A percentile compares a stretch with the other conserved stretches of the same genome.
Evolutionary conservation across 2,888 invertebrate genomes (phyloP).

Genomic region (Mechanitis messenoides): DNA sequence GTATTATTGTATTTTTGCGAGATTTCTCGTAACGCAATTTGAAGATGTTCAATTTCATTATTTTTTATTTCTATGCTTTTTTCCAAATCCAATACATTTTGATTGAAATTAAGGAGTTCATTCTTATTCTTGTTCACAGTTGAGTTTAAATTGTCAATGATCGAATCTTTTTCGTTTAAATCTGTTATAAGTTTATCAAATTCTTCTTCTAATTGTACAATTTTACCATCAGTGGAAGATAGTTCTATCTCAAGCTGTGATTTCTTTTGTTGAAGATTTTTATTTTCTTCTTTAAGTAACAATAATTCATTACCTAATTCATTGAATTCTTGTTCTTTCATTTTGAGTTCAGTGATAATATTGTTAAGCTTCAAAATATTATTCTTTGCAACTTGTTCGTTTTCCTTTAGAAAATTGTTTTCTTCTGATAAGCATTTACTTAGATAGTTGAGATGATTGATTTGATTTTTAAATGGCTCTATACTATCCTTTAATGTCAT

Average conservation of each 20-base stretch:
- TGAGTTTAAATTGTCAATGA: conserved; percentile 51
- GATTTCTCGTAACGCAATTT: conserved; percentile 38
- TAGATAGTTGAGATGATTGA: conserved; percentile 33
- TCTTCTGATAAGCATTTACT: conserved; percentile 37
- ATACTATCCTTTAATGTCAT: conserved; percentile 37
- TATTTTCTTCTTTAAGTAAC: conserved; percentile 48
- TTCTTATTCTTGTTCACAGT: conserved; percentile 43
- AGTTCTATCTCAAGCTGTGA: conserved; percentile 49
- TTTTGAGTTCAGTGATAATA: conserved; percentile 41
- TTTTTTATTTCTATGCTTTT: conserved; percentile 44
- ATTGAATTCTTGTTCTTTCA: conserved; percentile 41
- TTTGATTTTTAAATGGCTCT: conserved; percentile 35
- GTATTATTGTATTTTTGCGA: conserved; percentile 38
- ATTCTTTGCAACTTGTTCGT: conserved; percentile 30
- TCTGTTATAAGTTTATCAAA: conserved; percentile 53
- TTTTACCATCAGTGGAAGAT: conserved; percentile 49
- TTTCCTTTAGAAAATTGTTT: conserved; percentile 40
- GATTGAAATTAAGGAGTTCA: conserved; percentile 38
- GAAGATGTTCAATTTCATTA: conserved; percentile 50
- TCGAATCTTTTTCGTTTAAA: conserved; percentile 61
- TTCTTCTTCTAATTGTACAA: conserved; percentile 58
- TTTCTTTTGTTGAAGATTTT: conserved; percentile 43
- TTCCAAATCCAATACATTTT: conserved; percentile 45
- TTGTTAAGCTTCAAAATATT: conserved; percentile 35
- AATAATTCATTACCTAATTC: conserved; percentile 40